These are phyloP conservation scores for Polyergus mexicanus DNA, from an alignment of 1,140 invertebrate species.

Conservation along the genomic window DNA sequence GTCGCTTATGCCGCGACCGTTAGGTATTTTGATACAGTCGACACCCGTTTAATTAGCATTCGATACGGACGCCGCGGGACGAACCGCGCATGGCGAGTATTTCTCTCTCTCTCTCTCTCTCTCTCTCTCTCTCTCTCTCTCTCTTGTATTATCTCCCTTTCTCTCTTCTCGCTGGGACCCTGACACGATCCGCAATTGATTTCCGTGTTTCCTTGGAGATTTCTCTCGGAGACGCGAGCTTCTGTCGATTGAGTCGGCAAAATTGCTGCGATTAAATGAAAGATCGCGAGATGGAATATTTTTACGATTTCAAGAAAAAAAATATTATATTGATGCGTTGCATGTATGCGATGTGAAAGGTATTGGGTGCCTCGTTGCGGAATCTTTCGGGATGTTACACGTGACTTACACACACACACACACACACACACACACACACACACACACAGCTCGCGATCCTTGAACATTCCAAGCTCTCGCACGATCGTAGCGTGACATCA, in stretches of 20 bases:
- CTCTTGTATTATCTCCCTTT: neutral
- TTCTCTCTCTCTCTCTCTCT: conserved; percentile 26
- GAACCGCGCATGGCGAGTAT: conserved; percentile 61
- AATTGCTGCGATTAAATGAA: neutral
- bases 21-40: conserved; percentile 85
- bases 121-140: conserved; percentile 15
- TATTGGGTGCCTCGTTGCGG: conserved; percentile 16
- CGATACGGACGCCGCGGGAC: conserved; percentile 82
- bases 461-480: conserved; percentile 38
- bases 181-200: conserved; percentile 65
- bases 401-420: conserved; percentile 64
- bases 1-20: conserved; percentile 74
- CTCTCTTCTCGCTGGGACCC: conserved; percentile 19
- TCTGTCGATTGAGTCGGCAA: neutral
- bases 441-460: conserved; percentile 57
- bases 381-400: conserved; percentile 32
- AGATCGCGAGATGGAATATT: too few relatives aligned
- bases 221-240: neutral
- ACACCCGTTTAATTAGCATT: conserved; percentile 86
- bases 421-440: conserved; percentile 49
- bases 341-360: neutral
- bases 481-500: conserved; percentile 67
- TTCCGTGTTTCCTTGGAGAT: conserved; percentile 65
- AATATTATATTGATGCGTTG: neutral
- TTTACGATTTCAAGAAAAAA: neutral